Percentiles rank a stretch among this genome's conserved stretches.
These are phyloP conservation scores for Cheirogaleus medius DNA, from an alignment of 2,113 vertebrate species.

Conservation along the genomic window DNA sequence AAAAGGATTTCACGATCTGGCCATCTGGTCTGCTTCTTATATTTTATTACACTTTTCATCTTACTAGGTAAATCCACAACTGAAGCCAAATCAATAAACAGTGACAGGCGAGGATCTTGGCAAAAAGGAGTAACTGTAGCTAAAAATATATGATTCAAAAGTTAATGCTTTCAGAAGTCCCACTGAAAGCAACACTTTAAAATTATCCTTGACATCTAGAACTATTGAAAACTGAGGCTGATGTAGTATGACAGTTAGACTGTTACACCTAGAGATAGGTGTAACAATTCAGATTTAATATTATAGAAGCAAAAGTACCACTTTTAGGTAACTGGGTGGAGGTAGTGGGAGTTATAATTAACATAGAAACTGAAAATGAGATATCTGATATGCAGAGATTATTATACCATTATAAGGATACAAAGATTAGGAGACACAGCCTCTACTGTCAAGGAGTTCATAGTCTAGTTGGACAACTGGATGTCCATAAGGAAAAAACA, in stretches of 20 bases:
- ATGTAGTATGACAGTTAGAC: not conserved
- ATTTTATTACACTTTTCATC: not conserved
- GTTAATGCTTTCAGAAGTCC: not conserved
- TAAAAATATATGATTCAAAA: constrained; percentile 66
- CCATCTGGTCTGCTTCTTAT: constrained; percentile 19
- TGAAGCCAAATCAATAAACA: constrained; percentile 48
- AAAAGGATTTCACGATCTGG: constrained; percentile 74
- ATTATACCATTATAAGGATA: not conserved
- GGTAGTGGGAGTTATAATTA: not conserved
- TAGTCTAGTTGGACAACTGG: not conserved
- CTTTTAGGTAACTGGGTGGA: not conserved
- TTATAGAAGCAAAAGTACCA: not conserved
- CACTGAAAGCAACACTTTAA: not conserved
- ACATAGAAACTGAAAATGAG: not conserved
- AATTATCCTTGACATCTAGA: not conserved
- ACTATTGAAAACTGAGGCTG: not conserved
- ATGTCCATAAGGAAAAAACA: not conserved
- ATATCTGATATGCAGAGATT: not conserved
- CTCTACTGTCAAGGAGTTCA: not conserved
- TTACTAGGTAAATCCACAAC: constrained; percentile 6
- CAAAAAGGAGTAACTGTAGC: constrained; percentile 75
- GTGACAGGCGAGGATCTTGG: constrained; percentile 73
- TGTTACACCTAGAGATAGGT: not conserved
- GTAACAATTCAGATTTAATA: not conserved
- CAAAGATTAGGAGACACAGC: not conserved